Evolutionary conservation across 2,113 vertebrate species (phyloP), one percentile per base, ranked within the genome.

Genomic region (Chaetodon trifascialis): DNA sequence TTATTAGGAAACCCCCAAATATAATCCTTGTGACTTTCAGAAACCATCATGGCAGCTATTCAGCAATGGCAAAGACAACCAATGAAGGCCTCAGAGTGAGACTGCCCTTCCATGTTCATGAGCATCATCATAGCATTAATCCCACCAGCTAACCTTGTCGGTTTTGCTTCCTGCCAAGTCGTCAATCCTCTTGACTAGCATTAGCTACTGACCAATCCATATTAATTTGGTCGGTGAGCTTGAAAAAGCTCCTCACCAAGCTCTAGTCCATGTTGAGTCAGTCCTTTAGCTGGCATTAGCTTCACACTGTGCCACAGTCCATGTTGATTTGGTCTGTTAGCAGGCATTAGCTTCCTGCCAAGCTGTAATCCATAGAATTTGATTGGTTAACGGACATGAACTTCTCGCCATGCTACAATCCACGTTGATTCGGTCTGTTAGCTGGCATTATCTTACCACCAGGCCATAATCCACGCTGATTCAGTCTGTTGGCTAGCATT

Each of bases 401-500:
- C 55, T 49, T 79, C 60, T 68, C 2, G 21, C 68, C 87, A 84
- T 82, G 79, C 82, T 79, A 73, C 83, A 82, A 23, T 91, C 86
- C 73, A 68, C 73, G 38, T 78, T 80, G 80, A 84, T 85, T 86
- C 34, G n/a, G 73, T 71, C 49, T 77, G 69, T 84, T 80, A 85
- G 73, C 85, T 70, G 67, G 80, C 64, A 42, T 55, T 76, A 77
- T 55, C 72, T 69, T 83, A 54, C 25, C 44, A 64, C 74, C 36
- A 65, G 76, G 71, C 51, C 71, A 47, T 72, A 52, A 86, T 89
- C 70, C 83, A 64, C 15, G 21, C 52, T 36, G 73, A 85, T 83
- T 86, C 73, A 73, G 69, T 90, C 76, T 46, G 59, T 77, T 91
- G 89, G 89, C 90, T 86, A 91, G 87, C 86, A 44, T 90, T 83